These are phyloP conservation scores for Larimichthys crocea DNA, from an alignment of 2,113 vertebrate genomes.

Conservation along the genomic window DNA sequence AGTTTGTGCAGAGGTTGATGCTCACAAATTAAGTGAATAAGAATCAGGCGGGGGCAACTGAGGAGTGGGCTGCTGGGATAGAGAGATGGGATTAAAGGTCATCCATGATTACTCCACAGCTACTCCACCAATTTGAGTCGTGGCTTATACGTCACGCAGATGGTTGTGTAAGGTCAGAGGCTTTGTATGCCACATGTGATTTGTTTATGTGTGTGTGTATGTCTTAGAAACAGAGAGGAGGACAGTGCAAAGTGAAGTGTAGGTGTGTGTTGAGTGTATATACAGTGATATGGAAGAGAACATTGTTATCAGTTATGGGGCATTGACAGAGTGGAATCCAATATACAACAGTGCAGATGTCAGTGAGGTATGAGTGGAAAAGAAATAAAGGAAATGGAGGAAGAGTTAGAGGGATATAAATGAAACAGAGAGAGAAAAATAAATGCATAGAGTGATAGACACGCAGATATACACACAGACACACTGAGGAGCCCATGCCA, in stretches of 20 bases:
- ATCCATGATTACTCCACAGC: constrained; percentile 57
- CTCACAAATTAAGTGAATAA: not conserved
- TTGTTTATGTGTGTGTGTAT: constrained; percentile 11
- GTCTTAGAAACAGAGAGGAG: not conserved
- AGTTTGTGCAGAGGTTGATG: not conserved
- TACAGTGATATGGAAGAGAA: constrained; percentile 10
- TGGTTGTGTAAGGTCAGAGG: constrained; percentile 53
- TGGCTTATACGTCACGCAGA: constrained; percentile 57
- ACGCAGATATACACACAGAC: not conserved
- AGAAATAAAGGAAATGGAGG: constrained; percentile 41
- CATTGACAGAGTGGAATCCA: constrained; percentile 30
- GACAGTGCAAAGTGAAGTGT: not conserved
- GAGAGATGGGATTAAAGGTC: constrained; percentile 61
- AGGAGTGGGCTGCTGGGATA: constrained; percentile 30
- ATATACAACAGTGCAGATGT: constrained; percentile 5
- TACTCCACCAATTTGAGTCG: constrained; percentile 42
- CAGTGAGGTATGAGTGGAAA: not conserved
- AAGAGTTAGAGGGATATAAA: constrained; percentile 53
- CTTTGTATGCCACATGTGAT: constrained; percentile 26
- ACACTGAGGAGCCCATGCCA: constrained; percentile 45
- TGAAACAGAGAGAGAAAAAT: constrained; percentile 50
- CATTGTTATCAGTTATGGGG: constrained; percentile 18
- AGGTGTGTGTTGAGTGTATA: not conserved
- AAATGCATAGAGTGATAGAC: constrained; percentile 33
- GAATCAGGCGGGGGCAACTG: not conserved